Base-by-base conservation (phyloP, 2,888 invertebrate genomes). In the Eupithecia exiguata region DNA sequence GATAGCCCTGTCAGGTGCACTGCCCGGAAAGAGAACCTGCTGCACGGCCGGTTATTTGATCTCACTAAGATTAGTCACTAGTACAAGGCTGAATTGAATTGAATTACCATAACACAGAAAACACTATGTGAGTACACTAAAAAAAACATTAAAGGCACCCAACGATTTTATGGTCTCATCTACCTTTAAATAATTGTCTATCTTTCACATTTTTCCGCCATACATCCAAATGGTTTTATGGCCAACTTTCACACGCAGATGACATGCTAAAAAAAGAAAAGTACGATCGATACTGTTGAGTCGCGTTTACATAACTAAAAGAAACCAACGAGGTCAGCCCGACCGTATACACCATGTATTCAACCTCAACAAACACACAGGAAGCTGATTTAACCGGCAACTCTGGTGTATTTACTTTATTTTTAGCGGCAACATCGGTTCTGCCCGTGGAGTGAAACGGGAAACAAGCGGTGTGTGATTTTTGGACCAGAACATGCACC, bases 1-100 rank as follows among this genome's bases (percentile, higher is more conserved):
- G 72, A 53, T 69, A 63, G 63, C 16, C 49, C 63, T 63, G 72
- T 69, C 72, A 21, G 12, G 53, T 30, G 53, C 72, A 72, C 69
- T 30, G 21, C 49, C 18, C 30, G 63, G 58, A 25, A 58, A 58
- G 12, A 14, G 25, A 58, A 58, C n/a, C 58, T 49, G 46, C 63
- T 16, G 14, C 35, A 62, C 35, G 58, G 66, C 18, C 1, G 58
- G 18, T 18, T 35, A 35, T 35, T 21, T 9, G n/a, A 21, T 49
- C 49, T 49, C 10, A 21, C 49, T 21, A 21, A 21, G 49, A 49
- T 18, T 18, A 40, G 18, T 49, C 9, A 49, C 21, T 10, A 10
- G 40, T 40, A 3, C 40, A 12, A 1, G 40, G 4, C 4, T 30
- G 30, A 30, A 30, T 30, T 30, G 30, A 30, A 30, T 3, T 4